Conservation (phyloP, 2,888 invertebrate species). For the Oxytorus armatus region DNA sequence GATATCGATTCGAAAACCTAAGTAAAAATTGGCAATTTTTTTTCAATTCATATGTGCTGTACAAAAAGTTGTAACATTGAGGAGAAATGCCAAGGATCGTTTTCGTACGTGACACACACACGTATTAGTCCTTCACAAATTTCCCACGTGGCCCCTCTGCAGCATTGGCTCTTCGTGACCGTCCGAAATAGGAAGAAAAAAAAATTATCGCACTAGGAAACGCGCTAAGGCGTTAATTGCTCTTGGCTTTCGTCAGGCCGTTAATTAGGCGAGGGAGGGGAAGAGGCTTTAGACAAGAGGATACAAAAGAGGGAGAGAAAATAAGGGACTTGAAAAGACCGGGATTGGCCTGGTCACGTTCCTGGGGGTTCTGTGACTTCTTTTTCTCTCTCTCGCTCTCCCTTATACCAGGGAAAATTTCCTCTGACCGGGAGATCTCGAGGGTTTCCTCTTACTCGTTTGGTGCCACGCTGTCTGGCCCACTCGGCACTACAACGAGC, state of each 20-base stretch:
- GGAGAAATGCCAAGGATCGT: not conserved
- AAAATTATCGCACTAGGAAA: constrained; percentile 71
- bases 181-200: constrained; percentile 9
- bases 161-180: constrained; percentile 2
- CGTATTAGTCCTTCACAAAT: constrained; percentile 61
- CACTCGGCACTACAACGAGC: constrained; percentile 23
- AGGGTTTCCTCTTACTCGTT: constrained; percentile 55
- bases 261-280: constrained; percentile 78
- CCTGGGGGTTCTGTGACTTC: constrained; percentile 34
- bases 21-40: not conserved
- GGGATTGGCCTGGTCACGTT: constrained; percentile 59
- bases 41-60: not conserved
- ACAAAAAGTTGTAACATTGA: not conserved
- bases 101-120: constrained; percentile 57
- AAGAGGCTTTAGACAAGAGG: constrained; percentile 50
- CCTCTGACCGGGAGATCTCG: constrained; percentile 26
- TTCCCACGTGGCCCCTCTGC: constrained; percentile 56
- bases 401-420: constrained; percentile 5
- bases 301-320: constrained; percentile 31
- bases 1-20: constrained; percentile 5
- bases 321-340: constrained; percentile 33
- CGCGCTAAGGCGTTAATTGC: constrained; percentile 76
- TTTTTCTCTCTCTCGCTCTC: constrained; percentile 3
- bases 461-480: constrained; percentile 67
- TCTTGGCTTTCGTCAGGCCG: constrained; percentile 79